Evolutionary conservation across 2,797 vertebrate species (phyloP).

Genomic region (Poecilia wingei): DNA sequence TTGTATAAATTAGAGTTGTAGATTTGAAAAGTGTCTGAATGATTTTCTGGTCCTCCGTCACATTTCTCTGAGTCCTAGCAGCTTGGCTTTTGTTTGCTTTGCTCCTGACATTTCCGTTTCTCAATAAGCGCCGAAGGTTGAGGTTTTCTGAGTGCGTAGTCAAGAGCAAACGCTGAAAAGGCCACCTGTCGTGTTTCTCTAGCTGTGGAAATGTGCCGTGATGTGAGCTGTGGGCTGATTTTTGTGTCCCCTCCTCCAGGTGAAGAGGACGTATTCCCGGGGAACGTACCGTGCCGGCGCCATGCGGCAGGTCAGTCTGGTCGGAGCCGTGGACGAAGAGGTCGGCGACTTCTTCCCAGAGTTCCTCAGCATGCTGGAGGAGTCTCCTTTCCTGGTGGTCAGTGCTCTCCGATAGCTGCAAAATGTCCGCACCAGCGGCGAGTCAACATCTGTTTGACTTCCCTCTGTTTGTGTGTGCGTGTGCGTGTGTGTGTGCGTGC

Average conservation of each 20-base stretch:
- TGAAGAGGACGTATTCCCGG: constrained; percentile 97
- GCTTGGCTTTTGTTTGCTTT: not conserved
- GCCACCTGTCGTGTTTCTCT: constrained; percentile 2
- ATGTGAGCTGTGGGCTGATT: constrained; percentile 24
- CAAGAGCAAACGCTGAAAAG: constrained; percentile 17
- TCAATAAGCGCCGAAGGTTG: not conserved
- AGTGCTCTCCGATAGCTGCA: constrained; percentile 48
- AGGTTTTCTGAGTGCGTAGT: constrained; percentile 6
- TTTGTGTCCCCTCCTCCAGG: constrained; percentile 72
- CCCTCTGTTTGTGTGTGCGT: not conserved
- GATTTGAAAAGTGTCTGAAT: not conserved
- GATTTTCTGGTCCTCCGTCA: not conserved
- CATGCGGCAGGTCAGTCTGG: constrained; percentile 98
- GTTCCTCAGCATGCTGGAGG: constrained; percentile 94
- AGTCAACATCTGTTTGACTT: constrained; percentile 5
- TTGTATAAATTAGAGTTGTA: not conserved
- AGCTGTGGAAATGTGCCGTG: not conserved
- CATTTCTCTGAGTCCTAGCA: not conserved
- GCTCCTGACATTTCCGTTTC: not conserved
- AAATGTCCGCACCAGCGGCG: not conserved
- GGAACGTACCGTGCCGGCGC: constrained; percentile 98
- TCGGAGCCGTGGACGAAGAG: constrained; percentile 98
- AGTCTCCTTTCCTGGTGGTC: constrained; percentile 96
- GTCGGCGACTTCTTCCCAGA: constrained; percentile 99
- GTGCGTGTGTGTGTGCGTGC: not conserved